phyloP scores from a whole-genome alignment of 2,888 invertebrate genomes.

The Nymphalis polychloros region DNA sequence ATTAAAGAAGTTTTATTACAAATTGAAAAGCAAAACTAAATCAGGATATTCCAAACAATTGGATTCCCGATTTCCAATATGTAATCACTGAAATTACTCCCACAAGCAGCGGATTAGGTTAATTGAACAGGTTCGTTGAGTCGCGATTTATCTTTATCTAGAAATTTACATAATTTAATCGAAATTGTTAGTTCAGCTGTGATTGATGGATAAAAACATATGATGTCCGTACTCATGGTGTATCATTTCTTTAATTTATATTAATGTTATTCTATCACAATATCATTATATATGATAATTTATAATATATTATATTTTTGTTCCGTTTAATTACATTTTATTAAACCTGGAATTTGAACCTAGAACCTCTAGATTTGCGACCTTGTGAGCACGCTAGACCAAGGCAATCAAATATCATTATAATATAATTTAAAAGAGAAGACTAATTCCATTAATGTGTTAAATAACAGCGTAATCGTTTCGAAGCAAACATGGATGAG shows the following conservation, averaged over 20 bases:
- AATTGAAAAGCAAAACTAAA: constrained; percentile 5
- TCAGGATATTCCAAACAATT: constrained; percentile 12
- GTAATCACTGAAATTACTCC: neutral
- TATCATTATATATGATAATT: too few species aligned
- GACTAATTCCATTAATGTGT: neutral
- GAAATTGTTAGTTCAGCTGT: too few species aligned
- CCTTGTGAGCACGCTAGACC: too few species aligned
- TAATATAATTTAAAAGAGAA: neutral
- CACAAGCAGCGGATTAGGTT: neutral
- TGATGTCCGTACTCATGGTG: too few species aligned
- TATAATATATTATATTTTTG: too few species aligned
- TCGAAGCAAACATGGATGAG: neutral
- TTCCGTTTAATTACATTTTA: too few species aligned
- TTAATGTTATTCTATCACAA: too few species aligned
- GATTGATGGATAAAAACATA: neutral
- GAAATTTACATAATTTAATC: neutral
- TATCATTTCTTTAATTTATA: too few species aligned
- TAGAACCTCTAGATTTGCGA: too few species aligned
- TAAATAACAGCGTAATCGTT: neutral
- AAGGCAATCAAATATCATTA: too few species aligned
- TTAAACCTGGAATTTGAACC: too few species aligned
- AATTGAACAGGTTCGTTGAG: neutral
- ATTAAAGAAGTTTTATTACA: constrained; percentile 20
- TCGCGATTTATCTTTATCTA: neutral
- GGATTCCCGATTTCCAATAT: neutral